These are phyloP conservation scores for Chrysemys picta DNA, from an alignment of 2,113 vertebrate genomes.

Conservation along the genomic window DNA sequence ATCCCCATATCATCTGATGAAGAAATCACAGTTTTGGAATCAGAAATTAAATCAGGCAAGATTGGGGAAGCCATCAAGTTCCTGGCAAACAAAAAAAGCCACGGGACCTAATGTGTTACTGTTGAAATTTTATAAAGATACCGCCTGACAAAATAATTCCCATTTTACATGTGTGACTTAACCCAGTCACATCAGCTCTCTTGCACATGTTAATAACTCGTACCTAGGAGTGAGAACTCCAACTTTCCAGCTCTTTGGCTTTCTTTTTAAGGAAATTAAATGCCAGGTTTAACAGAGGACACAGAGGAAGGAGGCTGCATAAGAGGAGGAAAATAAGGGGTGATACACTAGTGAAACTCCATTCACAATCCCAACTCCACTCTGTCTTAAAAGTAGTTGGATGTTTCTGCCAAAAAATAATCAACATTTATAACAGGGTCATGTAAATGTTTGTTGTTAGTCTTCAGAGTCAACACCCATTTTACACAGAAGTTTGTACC, in stretches of 20 bases:
- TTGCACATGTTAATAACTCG: not conserved
- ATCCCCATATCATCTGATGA: not conserved
- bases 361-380: not conserved
- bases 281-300: conserved; percentile 1
- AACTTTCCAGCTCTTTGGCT: conserved; percentile 29
- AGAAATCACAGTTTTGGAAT: not conserved
- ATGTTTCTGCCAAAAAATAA: conserved; percentile 18
- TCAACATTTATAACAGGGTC: conserved; percentile 40
- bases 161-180: not conserved
- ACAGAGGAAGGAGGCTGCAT: not conserved
- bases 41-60: not conserved
- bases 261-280: conserved; percentile 42
- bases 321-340: not conserved
- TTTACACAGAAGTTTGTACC: not conserved
- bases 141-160: not conserved
- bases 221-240: not conserved
- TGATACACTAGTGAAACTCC: conserved; percentile 24
- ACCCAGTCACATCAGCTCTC: not conserved
- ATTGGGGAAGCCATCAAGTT: not conserved
- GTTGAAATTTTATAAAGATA: not conserved
- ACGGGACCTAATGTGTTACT: not conserved
- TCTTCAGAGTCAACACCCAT: not conserved
- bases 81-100: not conserved
- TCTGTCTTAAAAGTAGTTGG: conserved; percentile 7
- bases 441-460: not conserved